phyloP scores from a whole-genome alignment of 2,797 vertebrate species.

The Gobio occitaniae region DNA sequence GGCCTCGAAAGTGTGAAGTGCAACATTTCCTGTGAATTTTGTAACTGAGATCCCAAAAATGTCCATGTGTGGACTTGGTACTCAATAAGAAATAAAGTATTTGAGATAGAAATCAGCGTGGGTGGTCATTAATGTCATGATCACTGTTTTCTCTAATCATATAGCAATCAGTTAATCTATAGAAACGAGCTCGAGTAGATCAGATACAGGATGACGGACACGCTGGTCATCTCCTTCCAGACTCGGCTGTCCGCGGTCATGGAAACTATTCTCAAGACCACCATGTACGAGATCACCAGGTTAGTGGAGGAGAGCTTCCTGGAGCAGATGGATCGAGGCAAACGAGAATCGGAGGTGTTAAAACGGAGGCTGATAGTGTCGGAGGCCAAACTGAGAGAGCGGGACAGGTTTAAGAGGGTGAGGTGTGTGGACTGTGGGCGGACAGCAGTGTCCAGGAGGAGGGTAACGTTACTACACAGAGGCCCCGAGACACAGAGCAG shows the following conservation, averaged over 20 bases:
- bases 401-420: slow-evolving; percentile 39
- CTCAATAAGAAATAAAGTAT: not conserved
- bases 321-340: slow-evolving; percentile 75
- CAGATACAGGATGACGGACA: slow-evolving; percentile 68
- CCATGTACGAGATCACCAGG: slow-evolving; percentile 78
- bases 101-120: not conserved
- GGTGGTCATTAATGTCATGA: slow-evolving; percentile 7
- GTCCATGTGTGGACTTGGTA: not conserved
- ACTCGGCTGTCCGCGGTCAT: slow-evolving; percentile 80
- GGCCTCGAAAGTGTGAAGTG: not conserved
- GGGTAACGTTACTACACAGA: slow-evolving; percentile 11
- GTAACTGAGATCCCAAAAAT: not conserved
- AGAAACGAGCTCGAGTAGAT: not conserved
- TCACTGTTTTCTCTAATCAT: slow-evolving; percentile 4
- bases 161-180: not conserved
- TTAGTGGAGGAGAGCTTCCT: slow-evolving; percentile 80
- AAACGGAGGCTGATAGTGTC: slow-evolving; percentile 71
- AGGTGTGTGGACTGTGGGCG: slow-evolving; percentile 64
- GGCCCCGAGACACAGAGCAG: slow-evolving; percentile 48
- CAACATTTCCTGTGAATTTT: not conserved
- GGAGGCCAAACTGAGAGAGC: slow-evolving; percentile 67
- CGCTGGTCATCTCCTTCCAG: slow-evolving; percentile 77
- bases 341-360: slow-evolving; percentile 74
- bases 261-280: slow-evolving; percentile 79
- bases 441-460: slow-evolving; percentile 55